phyloP scores from a whole-genome alignment of 2,888 invertebrate genomes.

The Tenthredo amoena region DNA sequence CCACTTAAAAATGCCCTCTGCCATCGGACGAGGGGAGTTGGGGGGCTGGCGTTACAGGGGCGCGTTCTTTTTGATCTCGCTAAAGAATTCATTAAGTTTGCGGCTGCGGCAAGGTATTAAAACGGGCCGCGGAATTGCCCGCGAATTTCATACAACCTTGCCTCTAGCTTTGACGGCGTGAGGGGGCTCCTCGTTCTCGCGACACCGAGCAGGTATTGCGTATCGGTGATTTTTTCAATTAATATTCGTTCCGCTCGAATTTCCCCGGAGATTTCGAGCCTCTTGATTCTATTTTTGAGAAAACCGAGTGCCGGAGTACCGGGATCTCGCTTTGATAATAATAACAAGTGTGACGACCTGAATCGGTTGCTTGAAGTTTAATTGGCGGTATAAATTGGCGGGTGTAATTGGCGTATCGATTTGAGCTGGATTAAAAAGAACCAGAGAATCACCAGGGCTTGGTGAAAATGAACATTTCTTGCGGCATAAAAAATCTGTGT shows the following conservation, averaged over 20 bases:
- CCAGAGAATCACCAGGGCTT: constrained; percentile 63
- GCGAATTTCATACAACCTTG: constrained; percentile 49
- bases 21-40: constrained; percentile 12
- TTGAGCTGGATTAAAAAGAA: constrained; percentile 14
- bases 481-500: constrained; percentile 77
- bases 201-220: constrained; percentile 26
- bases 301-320: constrained; percentile 35
- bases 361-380: constrained; percentile 29
- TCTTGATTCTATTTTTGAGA: constrained; percentile 17
- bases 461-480: constrained; percentile 76
- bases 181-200: constrained; percentile 20
- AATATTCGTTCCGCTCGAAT: constrained; percentile 27
- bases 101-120: constrained; percentile 75
- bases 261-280: constrained; percentile 23
- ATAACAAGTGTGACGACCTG: constrained; percentile 41
- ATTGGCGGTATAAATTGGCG: constrained; percentile 37
- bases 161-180: constrained; percentile 43
- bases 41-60: constrained; percentile 12
- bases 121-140: constrained; percentile 70
- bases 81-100: constrained; percentile 78
- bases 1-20: constrained; percentile 50
- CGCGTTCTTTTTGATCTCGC: constrained; percentile 76
- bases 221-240: constrained; percentile 44
- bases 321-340: constrained; percentile 23
- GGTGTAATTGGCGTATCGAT: constrained; percentile 47